phyloP scores from a whole-genome alignment of 2,888 invertebrate genomes.

The Steromphala cineraria region DNA sequence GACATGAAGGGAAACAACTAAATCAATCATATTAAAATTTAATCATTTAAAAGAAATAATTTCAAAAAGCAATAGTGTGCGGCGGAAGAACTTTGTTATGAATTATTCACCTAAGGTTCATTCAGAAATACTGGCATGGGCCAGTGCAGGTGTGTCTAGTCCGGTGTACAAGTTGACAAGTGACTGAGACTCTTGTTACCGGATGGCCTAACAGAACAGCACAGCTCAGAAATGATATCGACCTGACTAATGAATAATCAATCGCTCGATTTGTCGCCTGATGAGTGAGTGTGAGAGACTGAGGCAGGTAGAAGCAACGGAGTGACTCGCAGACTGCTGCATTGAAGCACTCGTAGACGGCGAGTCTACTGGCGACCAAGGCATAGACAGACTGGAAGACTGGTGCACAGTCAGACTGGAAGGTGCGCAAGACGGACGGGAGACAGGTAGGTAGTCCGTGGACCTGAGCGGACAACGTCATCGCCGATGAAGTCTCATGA shows the following conservation, averaged over 20 bases:
- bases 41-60: no score
- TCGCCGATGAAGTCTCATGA: neutral
- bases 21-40: no score
- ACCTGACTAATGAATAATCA: conserved; percentile 4
- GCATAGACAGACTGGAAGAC: neutral
- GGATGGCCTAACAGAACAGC: neutral
- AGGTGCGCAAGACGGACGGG: neutral
- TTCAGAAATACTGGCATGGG: no score
- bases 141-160: neutral
- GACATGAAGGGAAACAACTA: neutral
- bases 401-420: neutral
- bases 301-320: neutral
- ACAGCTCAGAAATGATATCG: neutral
- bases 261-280: conserved; percentile 9
- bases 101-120: no score
- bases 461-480: neutral
- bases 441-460: conserved; percentile 6
- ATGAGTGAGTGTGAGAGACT: neutral
- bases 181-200: neutral
- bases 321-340: neutral
- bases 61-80: no score
- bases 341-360: neutral
- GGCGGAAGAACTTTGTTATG: no score
- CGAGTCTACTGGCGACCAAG: neutral
- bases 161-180: neutral